Base-by-base conservation (phyloP, 2,797 vertebrate species). In the Cirrhinus mrigala region DNA sequence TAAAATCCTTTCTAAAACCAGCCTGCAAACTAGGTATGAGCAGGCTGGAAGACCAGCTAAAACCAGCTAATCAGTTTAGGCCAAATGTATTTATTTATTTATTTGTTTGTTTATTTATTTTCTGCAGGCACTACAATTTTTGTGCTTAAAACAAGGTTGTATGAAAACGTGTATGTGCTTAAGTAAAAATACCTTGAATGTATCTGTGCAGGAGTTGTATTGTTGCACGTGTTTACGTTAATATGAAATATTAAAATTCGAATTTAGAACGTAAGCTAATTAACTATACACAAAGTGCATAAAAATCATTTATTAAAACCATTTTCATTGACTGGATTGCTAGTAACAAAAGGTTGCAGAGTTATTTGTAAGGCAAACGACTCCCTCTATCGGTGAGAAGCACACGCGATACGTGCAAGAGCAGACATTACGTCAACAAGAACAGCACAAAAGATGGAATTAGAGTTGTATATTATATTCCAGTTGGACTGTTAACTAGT, bases 381-480 rank as follows among this genome's bases (percentile, higher is more conserved):
- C 89, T 64, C 91, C 91, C 89, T 88, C 91, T 89, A 74, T 82
- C 50, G 90, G 91, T 20, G 27, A 48, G 37, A 69, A 48, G 22
- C 37, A 18, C 20, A 58, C 6, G 18, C 4, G 18, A 66, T 11
- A 1, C 52, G 6, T 22, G 14, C 66, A 33, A 4, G n/a, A 40
- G 52, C 37, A 79, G 66, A 80, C 84, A 11, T 64, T 74, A 85
- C 77, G 54, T 85, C 84, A 85, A 62, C 48, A 33, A 8, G 29
- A 64, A 11, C 27, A 73, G 58, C 22, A 24, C 16, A 85, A 85
- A 73, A 52, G 3, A n/a, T 44, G 4, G 22, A 24, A 62, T 27
- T 73, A 4, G 15, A 58, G 12, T 69, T 27, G 14, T 9, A 60
- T 1, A 9, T 22, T 62, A 46, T 46, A 44, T 27, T 20, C 3